Evolutionary conservation across 2,797 vertebrate genomes (phyloP), one percentile per base, ranked within the genome.

Genomic region (Peromyscus eremicus): DNA sequence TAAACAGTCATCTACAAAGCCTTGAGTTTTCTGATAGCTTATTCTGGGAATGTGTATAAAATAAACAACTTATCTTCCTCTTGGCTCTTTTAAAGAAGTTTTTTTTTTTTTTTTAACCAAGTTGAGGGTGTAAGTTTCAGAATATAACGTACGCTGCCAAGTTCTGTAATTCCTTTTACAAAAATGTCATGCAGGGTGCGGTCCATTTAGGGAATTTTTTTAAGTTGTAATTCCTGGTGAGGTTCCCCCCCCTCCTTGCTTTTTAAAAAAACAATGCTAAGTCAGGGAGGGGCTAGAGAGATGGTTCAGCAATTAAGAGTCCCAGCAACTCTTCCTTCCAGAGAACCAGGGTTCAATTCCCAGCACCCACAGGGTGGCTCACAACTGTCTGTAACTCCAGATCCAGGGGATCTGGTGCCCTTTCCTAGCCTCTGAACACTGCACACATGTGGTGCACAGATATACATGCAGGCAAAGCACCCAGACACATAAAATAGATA

Each of bases 121-220:
- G 49, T 86, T 93, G 70, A 97, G 79, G 71, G 90, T 97, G 79
- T 94, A 95, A 85, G 27, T 95, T 97, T 96, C 89, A 97, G 92
- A 52, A 84, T 90, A 86, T 64, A 89, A 95, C 55, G 12, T 62
- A 71, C 37, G 73, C 94, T 96, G 97, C 97, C 98, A 98, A 94
- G 96, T 95, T 98, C 84, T 91, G 79, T 96, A 96, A 96, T 95
- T 60, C 52, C 66, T 94, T 97, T 90, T 96, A 89, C 25, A 88
- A 71, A 92, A 92, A 91, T 94, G 95, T 97, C 96, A 95, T 89
- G 25, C 80, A 95, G 97, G 98, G 98, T 95, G 97, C 97, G 97
- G 98, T 96, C 73, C 49, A 43, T 75, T 97, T 93, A 94, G 95
- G 88, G 79, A 68, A 71, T 60, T 93, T 92, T 87, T 46, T 34